phyloP scores from a whole-genome alignment of 92 coral and sea anemone genomes.

The Epizoanthus scotinus region DNA sequence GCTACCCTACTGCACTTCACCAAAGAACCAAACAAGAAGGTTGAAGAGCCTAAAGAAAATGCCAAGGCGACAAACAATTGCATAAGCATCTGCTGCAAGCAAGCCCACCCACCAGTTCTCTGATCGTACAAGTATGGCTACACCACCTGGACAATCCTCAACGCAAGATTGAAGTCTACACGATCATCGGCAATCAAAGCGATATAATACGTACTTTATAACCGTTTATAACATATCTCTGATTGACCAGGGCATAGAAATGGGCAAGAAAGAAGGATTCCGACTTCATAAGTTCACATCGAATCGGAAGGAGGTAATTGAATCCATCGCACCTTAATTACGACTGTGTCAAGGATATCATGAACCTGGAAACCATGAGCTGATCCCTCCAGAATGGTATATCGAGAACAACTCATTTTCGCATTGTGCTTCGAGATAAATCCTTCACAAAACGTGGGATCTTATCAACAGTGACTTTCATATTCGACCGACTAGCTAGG shows the following conservation, averaged over 20 bases:
- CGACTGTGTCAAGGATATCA: constrained; percentile 33
- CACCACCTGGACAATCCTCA: too few species aligned
- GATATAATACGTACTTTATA: too few species aligned
- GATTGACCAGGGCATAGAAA: constrained; percentile 6
- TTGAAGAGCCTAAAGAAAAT: too few species aligned
- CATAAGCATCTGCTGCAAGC: too few species aligned
- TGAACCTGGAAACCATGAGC: constrained; percentile 21
- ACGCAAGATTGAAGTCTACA: too few species aligned
- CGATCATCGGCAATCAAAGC: too few species aligned
- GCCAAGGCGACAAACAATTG: too few species aligned
- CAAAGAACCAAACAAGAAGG: too few species aligned
- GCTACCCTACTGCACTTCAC: too few species aligned
- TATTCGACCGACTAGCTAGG: constrained; percentile 51
- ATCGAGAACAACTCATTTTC: constrained; percentile 39
- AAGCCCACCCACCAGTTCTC: too few species aligned
- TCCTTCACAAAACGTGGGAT: constrained; percentile 52
- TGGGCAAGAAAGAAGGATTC: constrained; percentile 43
- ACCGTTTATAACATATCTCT: too few species aligned
- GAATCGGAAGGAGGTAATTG: constrained; percentile 30
- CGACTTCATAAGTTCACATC: constrained; percentile 36
- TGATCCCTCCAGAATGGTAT: constrained; percentile 39
- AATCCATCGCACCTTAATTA: constrained; percentile 41
- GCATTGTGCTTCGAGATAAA: constrained; percentile 34
- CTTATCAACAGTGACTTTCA: constrained; percentile 46
- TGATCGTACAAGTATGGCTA: too few species aligned